Percentiles rank a stretch among this genome's conserved stretches.
phyloP scores from a whole-genome alignment of 2,888 invertebrate species.

The Drosophila differens region DNA sequence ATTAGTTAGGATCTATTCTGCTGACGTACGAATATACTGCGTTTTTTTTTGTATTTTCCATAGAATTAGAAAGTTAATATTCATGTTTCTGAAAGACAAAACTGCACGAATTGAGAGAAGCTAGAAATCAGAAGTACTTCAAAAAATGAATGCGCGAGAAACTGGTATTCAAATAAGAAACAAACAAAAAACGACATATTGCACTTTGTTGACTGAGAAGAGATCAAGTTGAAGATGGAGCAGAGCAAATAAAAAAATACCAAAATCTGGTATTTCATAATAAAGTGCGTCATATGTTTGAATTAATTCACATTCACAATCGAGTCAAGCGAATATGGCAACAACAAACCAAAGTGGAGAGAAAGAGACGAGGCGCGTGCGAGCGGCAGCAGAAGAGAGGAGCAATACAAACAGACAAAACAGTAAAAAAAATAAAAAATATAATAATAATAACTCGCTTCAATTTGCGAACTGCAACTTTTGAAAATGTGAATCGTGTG shows the following conservation, averaged over 20 bases:
- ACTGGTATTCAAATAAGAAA: not conserved
- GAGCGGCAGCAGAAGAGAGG: not conserved
- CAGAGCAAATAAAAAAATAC: not conserved
- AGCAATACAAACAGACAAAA: not conserved
- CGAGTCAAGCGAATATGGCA: constrained; percentile 41
- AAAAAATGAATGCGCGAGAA: not conserved
- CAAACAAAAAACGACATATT: not conserved
- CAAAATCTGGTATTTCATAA: constrained; percentile 37
- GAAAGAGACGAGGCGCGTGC: not conserved
- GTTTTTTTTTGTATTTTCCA: too few relatives aligned
- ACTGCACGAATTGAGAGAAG: constrained; percentile 15
- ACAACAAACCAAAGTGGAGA: not conserved
- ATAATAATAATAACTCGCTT: constrained; percentile 14
- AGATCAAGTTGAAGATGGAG: not conserved
- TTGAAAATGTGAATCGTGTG: constrained; percentile 61
- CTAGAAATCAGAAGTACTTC: constrained; percentile 1
- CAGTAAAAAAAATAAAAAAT: not conserved
- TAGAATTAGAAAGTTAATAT: not conserved
- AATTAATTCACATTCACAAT: constrained; percentile 62
- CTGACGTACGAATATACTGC: too few relatives aligned
- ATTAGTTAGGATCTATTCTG: not conserved
- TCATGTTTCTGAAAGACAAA: not conserved
- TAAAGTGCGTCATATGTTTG: constrained; percentile 55
- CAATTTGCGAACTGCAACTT: constrained; percentile 43
- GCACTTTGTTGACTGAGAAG: constrained; percentile 12